A percentile compares a stretch with the other conserved stretches of the same genome.
Conservation (phyloP, 2,113 vertebrate species). For the Zapornia atra region DNA sequence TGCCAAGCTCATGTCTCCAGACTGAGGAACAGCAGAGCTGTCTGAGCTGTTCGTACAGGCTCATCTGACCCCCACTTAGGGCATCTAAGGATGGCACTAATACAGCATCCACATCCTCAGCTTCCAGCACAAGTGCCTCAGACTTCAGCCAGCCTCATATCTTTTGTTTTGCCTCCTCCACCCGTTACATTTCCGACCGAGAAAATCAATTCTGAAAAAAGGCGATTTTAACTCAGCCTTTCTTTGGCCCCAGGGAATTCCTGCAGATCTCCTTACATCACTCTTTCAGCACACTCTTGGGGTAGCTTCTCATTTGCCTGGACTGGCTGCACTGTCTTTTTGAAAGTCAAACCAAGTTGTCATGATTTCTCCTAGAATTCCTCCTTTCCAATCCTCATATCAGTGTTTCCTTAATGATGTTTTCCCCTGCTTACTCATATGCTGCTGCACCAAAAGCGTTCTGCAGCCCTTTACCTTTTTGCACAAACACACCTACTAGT, state of each 20-base stretch:
- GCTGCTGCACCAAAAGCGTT: neutral
- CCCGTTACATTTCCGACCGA: neutral
- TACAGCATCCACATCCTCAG: neutral
- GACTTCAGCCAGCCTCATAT: neutral
- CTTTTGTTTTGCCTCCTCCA: neutral
- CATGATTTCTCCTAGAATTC: neutral
- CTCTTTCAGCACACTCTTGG: neutral
- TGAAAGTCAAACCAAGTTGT: neutral
- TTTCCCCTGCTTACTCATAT: neutral
- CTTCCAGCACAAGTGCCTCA: neutral
- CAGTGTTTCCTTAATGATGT: neutral
- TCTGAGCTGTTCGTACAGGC: neutral
- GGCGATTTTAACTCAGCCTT: neutral
- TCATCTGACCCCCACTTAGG: neutral
- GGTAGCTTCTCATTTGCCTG: neutral
- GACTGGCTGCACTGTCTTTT: neutral
- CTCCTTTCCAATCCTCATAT: neutral
- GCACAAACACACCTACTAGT: neutral
- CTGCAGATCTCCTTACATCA: neutral
- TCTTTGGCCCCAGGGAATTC: neutral
- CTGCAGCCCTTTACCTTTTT: neutral
- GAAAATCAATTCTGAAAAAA: neutral
- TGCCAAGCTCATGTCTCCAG: neutral
- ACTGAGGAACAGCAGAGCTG: accelerated
- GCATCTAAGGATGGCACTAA: accelerated